Conservation (phyloP, 2,113 vertebrate species). For the Catharus fuscescens region DNA sequence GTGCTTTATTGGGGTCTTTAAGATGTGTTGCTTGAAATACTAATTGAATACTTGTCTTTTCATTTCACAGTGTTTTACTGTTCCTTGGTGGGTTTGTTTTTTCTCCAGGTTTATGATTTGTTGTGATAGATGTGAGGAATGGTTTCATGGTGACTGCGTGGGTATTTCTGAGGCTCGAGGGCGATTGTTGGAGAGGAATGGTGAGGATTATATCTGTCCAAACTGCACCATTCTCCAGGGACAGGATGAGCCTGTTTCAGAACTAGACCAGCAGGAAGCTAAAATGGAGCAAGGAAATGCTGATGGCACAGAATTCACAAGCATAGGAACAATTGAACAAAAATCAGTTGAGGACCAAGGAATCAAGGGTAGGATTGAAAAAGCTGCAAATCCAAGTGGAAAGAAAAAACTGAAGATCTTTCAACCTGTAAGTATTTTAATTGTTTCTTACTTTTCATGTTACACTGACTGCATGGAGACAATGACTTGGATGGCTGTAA, state of each 20-base stretch:
- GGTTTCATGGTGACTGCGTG: constrained; percentile 93
- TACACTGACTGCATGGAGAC: not conserved
- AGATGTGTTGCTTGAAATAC: not conserved
- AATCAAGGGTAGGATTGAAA: constrained; percentile 82
- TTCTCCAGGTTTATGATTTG: constrained; percentile 91
- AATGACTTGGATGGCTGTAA: not conserved
- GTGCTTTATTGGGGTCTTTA: not conserved
- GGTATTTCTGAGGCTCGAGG: constrained; percentile 86
- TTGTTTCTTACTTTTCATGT: not conserved
- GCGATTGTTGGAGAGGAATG: constrained; percentile 80
- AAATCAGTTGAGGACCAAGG: constrained; percentile 80
- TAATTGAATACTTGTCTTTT: not conserved
- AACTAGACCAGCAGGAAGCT: constrained; percentile 57
- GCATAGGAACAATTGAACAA: constrained; percentile 73
- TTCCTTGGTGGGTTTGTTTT: not conserved
- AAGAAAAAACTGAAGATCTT: constrained; percentile 99
- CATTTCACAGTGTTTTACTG: not conserved
- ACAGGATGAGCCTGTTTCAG: constrained; percentile 75
- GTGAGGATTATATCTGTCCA: constrained; percentile 89
- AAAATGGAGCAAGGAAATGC: constrained; percentile 31
- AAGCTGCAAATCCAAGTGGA: constrained; percentile 89
- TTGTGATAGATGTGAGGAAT: constrained; percentile 91
- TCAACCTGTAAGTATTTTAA: constrained; percentile 88
- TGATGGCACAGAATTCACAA: constrained; percentile 72
- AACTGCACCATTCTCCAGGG: constrained; percentile 86